Evolutionary conservation across 2,797 vertebrate genomes (phyloP).

Genomic region (Neostethus bicornis): DNA sequence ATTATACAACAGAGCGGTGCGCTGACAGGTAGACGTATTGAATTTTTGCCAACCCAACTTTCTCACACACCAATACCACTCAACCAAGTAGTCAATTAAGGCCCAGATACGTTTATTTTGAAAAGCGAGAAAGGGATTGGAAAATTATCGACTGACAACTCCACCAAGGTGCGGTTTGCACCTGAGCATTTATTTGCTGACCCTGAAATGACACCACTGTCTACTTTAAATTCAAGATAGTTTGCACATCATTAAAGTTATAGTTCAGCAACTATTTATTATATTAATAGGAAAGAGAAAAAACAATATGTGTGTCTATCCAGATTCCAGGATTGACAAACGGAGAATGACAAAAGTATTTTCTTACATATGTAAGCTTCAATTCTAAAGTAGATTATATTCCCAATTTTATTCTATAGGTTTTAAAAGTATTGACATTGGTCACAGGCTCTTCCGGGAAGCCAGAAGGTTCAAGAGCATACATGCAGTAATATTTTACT

Average conservation of each 20-base stretch:
- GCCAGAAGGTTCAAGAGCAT: no score
- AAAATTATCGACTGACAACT: constrained; percentile 62
- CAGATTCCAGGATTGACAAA: constrained; percentile 24
- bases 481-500: no score
- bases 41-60: constrained; percentile 52
- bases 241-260: constrained; percentile 61
- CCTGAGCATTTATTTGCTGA: constrained; percentile 40
- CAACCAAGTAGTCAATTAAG: constrained; percentile 66
- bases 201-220: constrained; percentile 20
- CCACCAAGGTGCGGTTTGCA: constrained; percentile 46
- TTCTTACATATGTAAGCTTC: constrained; percentile 5
- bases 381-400: constrained; percentile 15
- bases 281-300: constrained; percentile 16
- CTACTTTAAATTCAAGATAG: constrained; percentile 45
- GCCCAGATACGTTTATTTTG: constrained; percentile 67
- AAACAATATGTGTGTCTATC: constrained; percentile 31
- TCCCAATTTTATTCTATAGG: no score
- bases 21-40: constrained; percentile 36
- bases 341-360: constrained; percentile 24
- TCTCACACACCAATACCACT: constrained; percentile 51
- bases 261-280: constrained; percentile 36
- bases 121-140: constrained; percentile 69
- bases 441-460: no score
- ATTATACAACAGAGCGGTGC: constrained; percentile 38
- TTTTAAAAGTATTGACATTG: no score